phyloP scores from a whole-genome alignment of 2,797 vertebrate genomes.

The Mionectes olivaceus region DNA sequence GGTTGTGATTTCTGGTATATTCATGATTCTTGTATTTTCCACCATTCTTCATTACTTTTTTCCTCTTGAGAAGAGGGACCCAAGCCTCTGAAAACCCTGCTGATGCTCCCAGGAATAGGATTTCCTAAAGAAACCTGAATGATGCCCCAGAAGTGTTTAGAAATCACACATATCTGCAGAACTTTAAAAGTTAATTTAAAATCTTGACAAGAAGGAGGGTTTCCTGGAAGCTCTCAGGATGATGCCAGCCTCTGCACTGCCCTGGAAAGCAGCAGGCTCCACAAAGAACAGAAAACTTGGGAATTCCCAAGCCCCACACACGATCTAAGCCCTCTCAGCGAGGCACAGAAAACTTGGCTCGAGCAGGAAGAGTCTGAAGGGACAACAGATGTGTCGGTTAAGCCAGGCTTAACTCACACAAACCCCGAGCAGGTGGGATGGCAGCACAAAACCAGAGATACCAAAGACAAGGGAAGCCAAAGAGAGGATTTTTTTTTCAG shows the following conservation, averaged over 20 bases:
- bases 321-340: neutral
- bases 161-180: fast-evolving
- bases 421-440: neutral
- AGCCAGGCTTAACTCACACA: neutral
- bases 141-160: neutral
- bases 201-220: neutral
- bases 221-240: neutral
- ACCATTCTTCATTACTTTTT: neutral
- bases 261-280: neutral
- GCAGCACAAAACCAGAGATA: neutral
- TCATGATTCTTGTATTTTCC: neutral
- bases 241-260: neutral
- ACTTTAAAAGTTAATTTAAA: neutral
- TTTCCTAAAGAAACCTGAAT: neutral
- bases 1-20: neutral
- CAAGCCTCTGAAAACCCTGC: neutral
- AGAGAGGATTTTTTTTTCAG: neutral
- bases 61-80: neutral
- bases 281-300: neutral
- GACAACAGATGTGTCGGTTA: neutral
- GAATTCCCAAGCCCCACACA: neutral
- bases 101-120: neutral
- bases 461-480: neutral
- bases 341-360: neutral
- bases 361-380: neutral